phyloP scores from a whole-genome alignment of 2,888 invertebrate genomes.

The Agapostemon virescens region DNA sequence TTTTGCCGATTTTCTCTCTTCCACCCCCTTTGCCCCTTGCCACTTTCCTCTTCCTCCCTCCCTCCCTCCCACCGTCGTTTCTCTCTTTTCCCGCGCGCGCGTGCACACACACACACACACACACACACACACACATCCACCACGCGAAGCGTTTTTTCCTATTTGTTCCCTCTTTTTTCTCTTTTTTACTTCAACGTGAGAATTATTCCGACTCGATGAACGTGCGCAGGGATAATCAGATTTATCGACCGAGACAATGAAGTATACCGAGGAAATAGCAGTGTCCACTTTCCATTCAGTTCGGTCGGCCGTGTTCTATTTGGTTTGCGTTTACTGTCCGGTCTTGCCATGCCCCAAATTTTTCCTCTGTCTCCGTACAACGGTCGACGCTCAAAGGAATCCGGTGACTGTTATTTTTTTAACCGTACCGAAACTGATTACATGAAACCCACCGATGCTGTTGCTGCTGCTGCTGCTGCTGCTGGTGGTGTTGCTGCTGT shows the following conservation, averaged over 20 bases:
- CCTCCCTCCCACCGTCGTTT: too few relatives aligned
- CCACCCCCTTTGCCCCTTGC: not conserved
- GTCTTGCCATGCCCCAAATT: constrained; percentile 22
- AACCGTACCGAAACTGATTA: not conserved
- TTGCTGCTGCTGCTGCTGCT: not conserved
- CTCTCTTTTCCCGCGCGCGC: not conserved
- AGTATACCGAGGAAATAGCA: constrained; percentile 51
- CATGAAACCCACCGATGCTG: not conserved
- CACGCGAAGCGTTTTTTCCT: not conserved
- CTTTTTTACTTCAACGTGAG: constrained; percentile 50
- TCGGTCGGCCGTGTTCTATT: constrained; percentile 38
- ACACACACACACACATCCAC: constrained; percentile 5
- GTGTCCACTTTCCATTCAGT: constrained; percentile 50
- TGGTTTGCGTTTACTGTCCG: constrained; percentile 30
- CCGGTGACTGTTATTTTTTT: constrained; percentile 12
- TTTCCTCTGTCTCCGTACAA: constrained; percentile 31
- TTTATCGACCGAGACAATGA: constrained; percentile 61
- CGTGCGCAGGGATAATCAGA: constrained; percentile 59
- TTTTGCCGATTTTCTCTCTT: constrained; percentile 50
- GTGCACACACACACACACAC: too few relatives aligned
- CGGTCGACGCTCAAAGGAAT: constrained; percentile 20
- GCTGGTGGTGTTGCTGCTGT: not conserved
- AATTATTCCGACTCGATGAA: constrained; percentile 64
- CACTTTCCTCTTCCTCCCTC: not conserved
- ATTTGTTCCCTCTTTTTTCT: constrained; percentile 12